A percentile compares a stretch with the other conserved stretches of the same genome.
These are phyloP conservation scores for Agrochola lychnidis DNA, from an alignment of 2,888 invertebrate species.

Conservation along the genomic window DNA sequence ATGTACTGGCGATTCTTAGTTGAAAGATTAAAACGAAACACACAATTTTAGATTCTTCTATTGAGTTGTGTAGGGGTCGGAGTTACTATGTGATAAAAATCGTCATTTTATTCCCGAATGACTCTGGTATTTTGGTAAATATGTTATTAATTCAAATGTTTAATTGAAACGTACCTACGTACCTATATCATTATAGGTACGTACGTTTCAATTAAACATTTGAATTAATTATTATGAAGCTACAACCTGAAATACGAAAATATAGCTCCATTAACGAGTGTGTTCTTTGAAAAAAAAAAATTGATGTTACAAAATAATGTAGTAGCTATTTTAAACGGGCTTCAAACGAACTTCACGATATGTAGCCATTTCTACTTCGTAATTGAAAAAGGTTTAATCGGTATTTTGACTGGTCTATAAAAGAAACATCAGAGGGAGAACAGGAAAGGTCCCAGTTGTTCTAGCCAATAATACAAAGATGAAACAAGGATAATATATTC, in stretches of 20 bases:
- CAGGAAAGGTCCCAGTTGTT: slow-evolving; percentile 16
- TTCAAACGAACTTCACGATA: neutral
- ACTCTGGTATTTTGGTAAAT: neutral
- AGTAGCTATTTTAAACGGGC: neutral
- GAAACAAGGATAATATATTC: slow-evolving; percentile 60
- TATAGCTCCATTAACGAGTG: neutral
- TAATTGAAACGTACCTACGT: too few species aligned
- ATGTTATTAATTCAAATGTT: too few species aligned
- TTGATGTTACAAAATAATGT: neutral
- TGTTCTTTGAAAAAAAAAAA: neutral
- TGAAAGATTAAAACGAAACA: neutral
- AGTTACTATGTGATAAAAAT: neutral
- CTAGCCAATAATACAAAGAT: slow-evolving; percentile 51
- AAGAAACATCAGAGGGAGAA: slow-evolving; percentile 1
- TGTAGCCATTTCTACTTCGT: neutral
- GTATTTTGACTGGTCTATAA: slow-evolving; percentile 8
- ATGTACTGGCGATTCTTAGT: neutral
- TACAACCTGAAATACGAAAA: neutral
- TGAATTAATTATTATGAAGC: neutral
- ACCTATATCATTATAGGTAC: too few species aligned
- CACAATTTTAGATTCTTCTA: neutral
- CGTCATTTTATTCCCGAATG: neutral
- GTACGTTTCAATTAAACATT: neutral
- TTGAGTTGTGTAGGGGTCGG: neutral
- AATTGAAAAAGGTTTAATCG: slow-evolving; percentile 16